Base-by-base conservation (phyloP, 2,888 invertebrate species). In the Luperina testacea region DNA sequence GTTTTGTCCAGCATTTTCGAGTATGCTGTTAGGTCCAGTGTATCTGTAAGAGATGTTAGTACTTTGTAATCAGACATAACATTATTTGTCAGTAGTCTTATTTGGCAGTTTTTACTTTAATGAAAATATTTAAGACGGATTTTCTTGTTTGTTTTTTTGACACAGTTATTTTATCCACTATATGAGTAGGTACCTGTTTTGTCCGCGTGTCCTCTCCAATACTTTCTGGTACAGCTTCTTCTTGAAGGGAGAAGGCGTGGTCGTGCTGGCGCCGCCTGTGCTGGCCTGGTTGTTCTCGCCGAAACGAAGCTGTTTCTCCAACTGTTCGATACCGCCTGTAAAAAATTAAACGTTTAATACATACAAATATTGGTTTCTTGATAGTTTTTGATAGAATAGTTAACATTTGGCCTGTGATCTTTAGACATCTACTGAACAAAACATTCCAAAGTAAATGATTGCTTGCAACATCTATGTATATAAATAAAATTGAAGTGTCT, bases 141-240 rank as follows among this genome's bases (percentile, higher is more conserved):
- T 27, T 63, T 63, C 17, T 32, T 6, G 0, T 63, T 27, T 32
- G 17, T 27, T 32, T 32, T 8, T 32, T 32, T 63, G 63, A 17
- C 32, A 32, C 8, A 17, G 8, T 63, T 32, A 32, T 63, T 38
- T 64, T 38, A 24, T 65, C 7, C 7, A 24, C 13, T 42, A 42
- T 24, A 48, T 32, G 1, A 15, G 13, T 38, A 38, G 38, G 38
- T 79, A 96, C 96, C 93, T 95, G 91, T 90, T 95, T 81, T 91
- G 94, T 8, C 94, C 94, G 7, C 97, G 94, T n/a, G 96, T 94
- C 53, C 95, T 91, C 75, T 96, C 96, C 17, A 98, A 94, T 2
- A 98, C 98, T 90, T 98, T 97, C 91, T 98, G 98, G 91, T 98
- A 98, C 2, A 98, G 95, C 68, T 97, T 98, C 93, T 98, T 98